Percentiles rank a stretch among this genome's conserved stretches.
Conservation (phyloP, 2,797 vertebrate genomes). For the Cynodonichthys magdalenae region DNA sequence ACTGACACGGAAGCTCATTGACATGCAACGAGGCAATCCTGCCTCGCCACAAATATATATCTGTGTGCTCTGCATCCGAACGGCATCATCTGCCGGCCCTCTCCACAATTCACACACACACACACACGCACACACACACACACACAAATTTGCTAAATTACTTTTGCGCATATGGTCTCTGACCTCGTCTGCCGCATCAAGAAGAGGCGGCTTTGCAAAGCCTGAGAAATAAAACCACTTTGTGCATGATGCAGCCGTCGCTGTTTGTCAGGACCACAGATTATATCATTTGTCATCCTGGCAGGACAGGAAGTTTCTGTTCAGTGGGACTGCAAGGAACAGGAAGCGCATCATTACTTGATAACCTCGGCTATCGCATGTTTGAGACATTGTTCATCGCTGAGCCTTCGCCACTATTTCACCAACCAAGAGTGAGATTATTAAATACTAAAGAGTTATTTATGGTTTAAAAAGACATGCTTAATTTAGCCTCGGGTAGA, state of each 20-base stretch:
- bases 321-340: conserved; percentile 23
- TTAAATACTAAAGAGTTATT: background rate
- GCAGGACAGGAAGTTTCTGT: conserved; percentile 35
- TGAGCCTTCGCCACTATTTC: conserved; percentile 3
- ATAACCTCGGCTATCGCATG: conserved; percentile 22
- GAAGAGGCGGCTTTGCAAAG: conserved; percentile 6
- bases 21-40: conserved; percentile 65
- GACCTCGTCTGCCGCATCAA: conserved; percentile 36
- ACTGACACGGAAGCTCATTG: conserved; percentile 64
- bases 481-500: no score
- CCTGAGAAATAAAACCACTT: conserved; percentile 31
- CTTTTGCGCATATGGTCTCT: conserved; percentile 10
- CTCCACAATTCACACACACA: background rate
- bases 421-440: background rate
- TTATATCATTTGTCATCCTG: conserved; percentile 27
- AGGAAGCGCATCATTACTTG: conserved; percentile 15
- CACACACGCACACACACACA: conserved; percentile 1
- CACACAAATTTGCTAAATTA: conserved; percentile 23
- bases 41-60: conserved; percentile 60
- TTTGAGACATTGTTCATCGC: background rate
- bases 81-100: conserved; percentile 41
- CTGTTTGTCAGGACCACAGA: conserved; percentile 24
- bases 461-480: no score
- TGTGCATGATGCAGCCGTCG: conserved; percentile 20
- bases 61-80: conserved; percentile 65